phyloP scores from a whole-genome alignment of 2,797 vertebrate species.

The Pantherophis alleghaniensis region DNA sequence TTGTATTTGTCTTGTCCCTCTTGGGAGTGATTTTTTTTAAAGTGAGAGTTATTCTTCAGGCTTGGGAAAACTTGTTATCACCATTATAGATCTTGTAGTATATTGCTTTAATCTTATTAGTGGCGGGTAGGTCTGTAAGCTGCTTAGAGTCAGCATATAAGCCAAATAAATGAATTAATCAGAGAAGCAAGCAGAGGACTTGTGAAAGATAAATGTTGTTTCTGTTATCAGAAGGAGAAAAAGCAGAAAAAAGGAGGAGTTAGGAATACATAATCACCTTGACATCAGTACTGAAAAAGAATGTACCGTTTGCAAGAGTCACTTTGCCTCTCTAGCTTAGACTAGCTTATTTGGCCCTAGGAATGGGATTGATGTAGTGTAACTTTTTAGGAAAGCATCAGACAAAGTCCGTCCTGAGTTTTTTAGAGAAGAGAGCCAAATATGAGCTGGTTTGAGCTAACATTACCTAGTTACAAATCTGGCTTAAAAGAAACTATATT shows the following conservation, averaged over 20 bases:
- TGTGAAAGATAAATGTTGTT: background rate
- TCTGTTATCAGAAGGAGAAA: background rate
- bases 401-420: background rate
- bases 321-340: background rate
- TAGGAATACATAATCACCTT: background rate
- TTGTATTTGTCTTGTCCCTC: background rate
- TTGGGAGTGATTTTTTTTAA: background rate
- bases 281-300: background rate
- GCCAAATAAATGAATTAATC: background rate
- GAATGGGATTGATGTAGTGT: background rate
- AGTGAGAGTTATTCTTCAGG: background rate
- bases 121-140: background rate
- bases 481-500: background rate
- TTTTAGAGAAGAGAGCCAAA: background rate
- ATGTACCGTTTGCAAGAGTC: background rate
- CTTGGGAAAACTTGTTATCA: background rate
- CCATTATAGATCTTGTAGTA: background rate
- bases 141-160: background rate
- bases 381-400: background rate
- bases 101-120: background rate
- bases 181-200: background rate
- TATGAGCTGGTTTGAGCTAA: background rate
- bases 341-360: background rate
- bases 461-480: background rate
- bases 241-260: background rate